These are phyloP conservation scores for Salminus brasiliensis DNA, from an alignment of 2,113 vertebrate genomes.

Conservation along the genomic window DNA sequence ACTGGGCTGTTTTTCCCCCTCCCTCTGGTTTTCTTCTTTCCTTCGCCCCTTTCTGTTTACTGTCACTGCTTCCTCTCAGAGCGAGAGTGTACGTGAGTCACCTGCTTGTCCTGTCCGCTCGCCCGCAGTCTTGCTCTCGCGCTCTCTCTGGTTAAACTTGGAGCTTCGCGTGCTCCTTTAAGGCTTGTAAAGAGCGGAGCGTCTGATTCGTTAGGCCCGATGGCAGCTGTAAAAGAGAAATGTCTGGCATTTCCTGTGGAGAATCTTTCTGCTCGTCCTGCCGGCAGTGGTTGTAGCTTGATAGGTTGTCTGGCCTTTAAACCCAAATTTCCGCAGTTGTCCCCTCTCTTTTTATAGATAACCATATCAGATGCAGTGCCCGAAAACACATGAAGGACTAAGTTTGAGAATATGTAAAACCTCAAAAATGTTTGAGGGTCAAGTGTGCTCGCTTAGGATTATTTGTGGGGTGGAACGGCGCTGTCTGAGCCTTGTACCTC, in stretches of 20 bases:
- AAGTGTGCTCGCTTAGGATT: no score
- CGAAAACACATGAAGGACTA: not conserved
- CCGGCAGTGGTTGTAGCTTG: no score
- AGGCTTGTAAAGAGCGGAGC: not conserved
- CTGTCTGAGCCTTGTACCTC: no score
- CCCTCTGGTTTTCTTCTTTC: not conserved
- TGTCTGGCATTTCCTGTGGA: not conserved
- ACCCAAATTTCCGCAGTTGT: no score
- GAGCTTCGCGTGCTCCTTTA: not conserved
- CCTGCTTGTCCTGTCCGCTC: not conserved
- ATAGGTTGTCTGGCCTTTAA: no score
- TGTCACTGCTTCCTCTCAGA: constrained; percentile 45
- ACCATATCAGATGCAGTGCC: not conserved
- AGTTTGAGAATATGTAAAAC: no score
- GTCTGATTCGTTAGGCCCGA: not conserved
- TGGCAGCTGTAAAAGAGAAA: not conserved
- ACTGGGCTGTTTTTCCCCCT: constrained; percentile 41
- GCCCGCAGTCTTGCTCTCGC: not conserved
- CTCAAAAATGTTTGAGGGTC: no score
- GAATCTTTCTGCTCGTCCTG: not conserved
- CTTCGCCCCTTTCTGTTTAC: constrained; percentile 35
- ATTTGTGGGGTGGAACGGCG: no score
- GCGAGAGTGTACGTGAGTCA: constrained; percentile 6
- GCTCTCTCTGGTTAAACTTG: no score
- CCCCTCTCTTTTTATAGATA: no score